These are phyloP conservation scores for Axea sp. DNA, from an alignment of 2,888 invertebrate genomes.

Conservation along the genomic window DNA sequence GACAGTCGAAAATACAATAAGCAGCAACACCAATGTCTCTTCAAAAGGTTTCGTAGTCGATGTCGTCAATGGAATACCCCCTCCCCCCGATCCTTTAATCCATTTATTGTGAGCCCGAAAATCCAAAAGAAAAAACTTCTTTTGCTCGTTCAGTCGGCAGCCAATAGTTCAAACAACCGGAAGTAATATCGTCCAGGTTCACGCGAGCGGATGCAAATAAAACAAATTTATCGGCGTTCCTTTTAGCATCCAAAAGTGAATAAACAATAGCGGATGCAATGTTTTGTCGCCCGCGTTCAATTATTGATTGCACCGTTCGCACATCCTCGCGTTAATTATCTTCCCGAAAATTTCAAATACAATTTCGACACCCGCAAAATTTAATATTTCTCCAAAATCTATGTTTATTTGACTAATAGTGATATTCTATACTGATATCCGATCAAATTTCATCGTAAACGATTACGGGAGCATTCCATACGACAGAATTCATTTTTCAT, in stretches of 20 bases:
- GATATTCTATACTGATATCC: conserved; percentile 28
- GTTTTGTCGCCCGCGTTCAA: conserved; percentile 36
- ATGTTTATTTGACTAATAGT: conserved; percentile 24
- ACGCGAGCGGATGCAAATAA: conserved; percentile 23
- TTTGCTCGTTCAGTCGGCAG: too few relatives aligned
- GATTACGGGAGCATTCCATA: conserved; percentile 16
- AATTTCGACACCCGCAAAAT: conserved; percentile 8
- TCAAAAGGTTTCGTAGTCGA: too few relatives aligned
- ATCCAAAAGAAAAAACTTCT: too few relatives aligned
- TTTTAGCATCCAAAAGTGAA: conserved; percentile 31
- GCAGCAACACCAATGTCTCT: too few relatives aligned
- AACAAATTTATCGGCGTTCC: conserved; percentile 31
- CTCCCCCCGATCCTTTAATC: too few relatives aligned
- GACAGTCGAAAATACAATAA: too few relatives aligned
- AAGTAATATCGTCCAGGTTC: too few relatives aligned
- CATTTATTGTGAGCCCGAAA: too few relatives aligned
- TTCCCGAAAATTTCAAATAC: conserved; percentile 33
- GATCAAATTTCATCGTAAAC: conserved; percentile 23
- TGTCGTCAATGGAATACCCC: too few relatives aligned
- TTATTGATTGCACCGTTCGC: conserved; percentile 35
- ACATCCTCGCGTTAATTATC: conserved; percentile 33
- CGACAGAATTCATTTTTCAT: conserved; percentile 19
- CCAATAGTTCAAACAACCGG: too few relatives aligned
- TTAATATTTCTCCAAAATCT: conserved; percentile 34
- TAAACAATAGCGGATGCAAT: conserved; percentile 31